A percentile compares a stretch with the other conserved stretches of the same genome.
These are phyloP conservation scores for Tyto alba DNA, from an alignment of 2,113 vertebrate genomes.

Conservation along the genomic window DNA sequence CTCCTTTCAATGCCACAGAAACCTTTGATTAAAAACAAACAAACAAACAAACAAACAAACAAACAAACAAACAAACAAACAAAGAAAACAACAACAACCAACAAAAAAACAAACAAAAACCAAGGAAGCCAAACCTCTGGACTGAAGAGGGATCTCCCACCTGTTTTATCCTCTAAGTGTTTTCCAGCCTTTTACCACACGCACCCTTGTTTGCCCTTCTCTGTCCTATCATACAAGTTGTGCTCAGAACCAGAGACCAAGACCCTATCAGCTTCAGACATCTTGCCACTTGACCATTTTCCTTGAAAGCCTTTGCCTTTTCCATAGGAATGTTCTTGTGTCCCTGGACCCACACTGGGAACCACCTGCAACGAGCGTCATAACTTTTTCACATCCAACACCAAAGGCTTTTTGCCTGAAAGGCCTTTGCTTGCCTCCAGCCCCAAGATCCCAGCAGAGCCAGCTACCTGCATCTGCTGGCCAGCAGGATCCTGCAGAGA, in stretches of 20 bases:
- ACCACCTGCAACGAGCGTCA: not conserved
- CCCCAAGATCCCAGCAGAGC: not conserved
- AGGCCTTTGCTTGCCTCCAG: not conserved
- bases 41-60: too few relatives aligned
- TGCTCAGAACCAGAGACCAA: not conserved
- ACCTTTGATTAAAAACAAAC: not conserved
- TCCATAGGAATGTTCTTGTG: not conserved
- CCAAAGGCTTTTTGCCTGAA: not conserved
- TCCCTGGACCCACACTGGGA: not conserved
- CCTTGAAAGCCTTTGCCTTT: not conserved
- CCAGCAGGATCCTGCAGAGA: not conserved
- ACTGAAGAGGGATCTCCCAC: not conserved
- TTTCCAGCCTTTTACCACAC: not conserved
- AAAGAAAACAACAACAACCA: too few relatives aligned
- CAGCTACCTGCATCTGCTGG: not conserved
- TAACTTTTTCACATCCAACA: not conserved
- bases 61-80: too few relatives aligned
- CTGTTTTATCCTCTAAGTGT: not conserved
- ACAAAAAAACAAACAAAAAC: not conserved
- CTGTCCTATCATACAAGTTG: not conserved
- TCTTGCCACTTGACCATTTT: not conserved
- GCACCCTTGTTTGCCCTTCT: not conserved
- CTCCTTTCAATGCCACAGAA: not conserved
- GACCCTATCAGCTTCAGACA: not conserved
- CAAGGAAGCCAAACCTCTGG: not conserved